Evolutionary conservation across 2,797 vertebrate genomes (phyloP).

Genomic region (Pseudochirops cupreus): DNA sequence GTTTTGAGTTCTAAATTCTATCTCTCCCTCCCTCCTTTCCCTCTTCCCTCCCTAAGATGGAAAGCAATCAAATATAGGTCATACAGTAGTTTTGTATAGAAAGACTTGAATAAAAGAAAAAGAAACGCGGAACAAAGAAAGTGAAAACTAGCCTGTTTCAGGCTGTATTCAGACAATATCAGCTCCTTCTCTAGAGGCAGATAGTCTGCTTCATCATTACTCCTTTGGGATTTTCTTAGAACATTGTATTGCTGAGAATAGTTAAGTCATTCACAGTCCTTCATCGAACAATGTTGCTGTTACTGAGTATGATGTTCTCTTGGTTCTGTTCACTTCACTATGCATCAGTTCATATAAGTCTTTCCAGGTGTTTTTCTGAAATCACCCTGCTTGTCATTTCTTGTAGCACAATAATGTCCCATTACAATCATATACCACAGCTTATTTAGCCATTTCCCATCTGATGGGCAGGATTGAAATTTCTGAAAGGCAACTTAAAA

Average conservation of each 20-base stretch:
- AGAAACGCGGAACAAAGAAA: not conserved
- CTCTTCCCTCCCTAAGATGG: not conserved
- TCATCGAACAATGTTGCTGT: not conserved
- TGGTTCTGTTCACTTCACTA: not conserved
- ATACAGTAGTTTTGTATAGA: not conserved
- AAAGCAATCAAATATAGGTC: not conserved
- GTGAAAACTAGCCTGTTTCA: not conserved
- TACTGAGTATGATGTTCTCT: not conserved
- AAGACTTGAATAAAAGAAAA: not conserved
- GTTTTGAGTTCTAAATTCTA: not conserved
- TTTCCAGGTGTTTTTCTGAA: not conserved
- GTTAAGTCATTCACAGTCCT: not conserved
- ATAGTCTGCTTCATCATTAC: not conserved
- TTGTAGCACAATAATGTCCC: not conserved
- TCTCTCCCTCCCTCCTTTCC: not conserved
- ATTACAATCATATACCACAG: not conserved
- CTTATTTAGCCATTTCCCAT: not conserved
- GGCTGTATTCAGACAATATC: not conserved
- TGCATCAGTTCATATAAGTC: not conserved
- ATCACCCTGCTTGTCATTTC: not conserved
- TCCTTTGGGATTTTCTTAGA: not conserved
- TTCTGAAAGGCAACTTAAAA: not conserved
- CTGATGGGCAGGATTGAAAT: not conserved
- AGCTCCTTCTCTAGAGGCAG: not conserved
- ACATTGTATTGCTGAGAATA: not conserved